Evolutionary conservation across 2,888 invertebrate species (phyloP).

Genomic region (Salpingus planirostris): DNA sequence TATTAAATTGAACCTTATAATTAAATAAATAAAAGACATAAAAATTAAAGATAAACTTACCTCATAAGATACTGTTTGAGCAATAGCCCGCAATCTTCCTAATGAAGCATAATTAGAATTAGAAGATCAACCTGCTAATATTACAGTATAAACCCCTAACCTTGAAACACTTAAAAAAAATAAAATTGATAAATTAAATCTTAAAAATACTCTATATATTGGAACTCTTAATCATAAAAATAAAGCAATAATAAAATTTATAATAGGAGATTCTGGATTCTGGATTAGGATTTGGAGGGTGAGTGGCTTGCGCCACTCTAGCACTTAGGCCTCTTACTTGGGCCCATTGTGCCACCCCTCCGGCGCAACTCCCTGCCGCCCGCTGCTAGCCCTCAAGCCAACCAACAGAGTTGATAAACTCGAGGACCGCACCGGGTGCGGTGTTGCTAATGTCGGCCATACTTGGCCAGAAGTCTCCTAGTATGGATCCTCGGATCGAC

Average conservation of each 20-base stretch:
- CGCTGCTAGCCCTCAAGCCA: slow-evolving; percentile 61
- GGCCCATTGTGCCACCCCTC: slow-evolving; percentile 62
- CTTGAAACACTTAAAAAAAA: slow-evolving; percentile 59
- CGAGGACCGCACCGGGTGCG: too few relatives aligned
- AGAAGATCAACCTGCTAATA: slow-evolving; percentile 58
- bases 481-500: too few relatives aligned
- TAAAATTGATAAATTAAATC: slow-evolving; percentile 51
- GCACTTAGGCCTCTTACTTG: slow-evolving; percentile 56
- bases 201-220: slow-evolving; percentile 46
- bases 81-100: slow-evolving; percentile 57
- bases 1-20: slow-evolving; percentile 44
- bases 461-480: too few relatives aligned
- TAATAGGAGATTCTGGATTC: slow-evolving; percentile 52
- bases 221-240: slow-evolving; percentile 52
- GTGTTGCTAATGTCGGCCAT: too few relatives aligned
- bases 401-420: slow-evolving; percentile 64
- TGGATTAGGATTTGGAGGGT: slow-evolving; percentile 51
- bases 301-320: slow-evolving; percentile 66
- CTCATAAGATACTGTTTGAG: slow-evolving; percentile 72
- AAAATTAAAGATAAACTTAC: slow-evolving; percentile 57
- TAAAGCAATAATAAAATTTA: slow-evolving; percentile 52
- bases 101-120: slow-evolving; percentile 67
- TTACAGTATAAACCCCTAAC: slow-evolving; percentile 54
- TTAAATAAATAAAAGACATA: slow-evolving; percentile 48
- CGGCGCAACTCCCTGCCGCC: slow-evolving; percentile 66